Evolutionary conservation across 1,140 invertebrate species (phyloP).

Genomic region (Bicyclus anynana): DNA sequence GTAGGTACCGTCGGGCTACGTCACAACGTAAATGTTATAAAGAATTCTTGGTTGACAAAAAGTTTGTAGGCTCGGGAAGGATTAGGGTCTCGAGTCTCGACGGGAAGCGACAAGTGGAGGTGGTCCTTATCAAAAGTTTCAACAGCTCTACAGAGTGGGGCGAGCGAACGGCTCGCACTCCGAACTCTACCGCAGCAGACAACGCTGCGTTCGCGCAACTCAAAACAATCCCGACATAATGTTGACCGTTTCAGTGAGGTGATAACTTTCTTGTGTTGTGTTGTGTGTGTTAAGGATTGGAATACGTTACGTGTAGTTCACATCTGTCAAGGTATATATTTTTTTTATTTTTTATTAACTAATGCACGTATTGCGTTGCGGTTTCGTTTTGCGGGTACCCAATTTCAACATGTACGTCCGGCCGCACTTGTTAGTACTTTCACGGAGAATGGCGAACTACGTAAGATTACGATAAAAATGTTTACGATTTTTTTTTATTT

Average conservation of each 20-base stretch:
- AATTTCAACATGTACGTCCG: slow-evolving; percentile 46
- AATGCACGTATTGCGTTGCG: too few species aligned
- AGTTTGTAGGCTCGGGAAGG: slow-evolving; percentile 53
- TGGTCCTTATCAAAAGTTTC: slow-evolving; percentile 64
- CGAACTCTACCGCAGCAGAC: slow-evolving; percentile 41
- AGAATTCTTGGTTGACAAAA: slow-evolving; percentile 32
- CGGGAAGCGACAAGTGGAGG: slow-evolving; percentile 40
- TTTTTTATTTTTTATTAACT: slow-evolving; percentile 26
- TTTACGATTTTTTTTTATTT: background rate
- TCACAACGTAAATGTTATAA: background rate
- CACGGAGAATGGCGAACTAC: slow-evolving; percentile 23
- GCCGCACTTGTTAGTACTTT: slow-evolving; percentile 27
- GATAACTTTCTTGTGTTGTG: slow-evolving; percentile 42
- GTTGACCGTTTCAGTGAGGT: slow-evolving; percentile 60
- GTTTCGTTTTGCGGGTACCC: slow-evolving; percentile 47
- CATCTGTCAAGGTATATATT: slow-evolving; percentile 48
- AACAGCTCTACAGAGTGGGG: slow-evolving; percentile 55
- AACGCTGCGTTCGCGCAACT: slow-evolving; percentile 53
- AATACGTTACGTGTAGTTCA: slow-evolving; percentile 42
- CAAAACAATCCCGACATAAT: slow-evolving; percentile 55
- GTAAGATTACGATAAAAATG: slow-evolving; percentile 3
- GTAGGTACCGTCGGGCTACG: background rate
- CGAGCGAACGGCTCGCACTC: slow-evolving; percentile 31
- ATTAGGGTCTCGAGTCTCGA: slow-evolving; percentile 53
- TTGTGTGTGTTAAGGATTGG: slow-evolving; percentile 34